Percentiles rank a stretch among this genome's conserved stretches.
Conservation (phyloP, 2,113 vertebrate genomes). For the Oxyura jamaicensis region DNA sequence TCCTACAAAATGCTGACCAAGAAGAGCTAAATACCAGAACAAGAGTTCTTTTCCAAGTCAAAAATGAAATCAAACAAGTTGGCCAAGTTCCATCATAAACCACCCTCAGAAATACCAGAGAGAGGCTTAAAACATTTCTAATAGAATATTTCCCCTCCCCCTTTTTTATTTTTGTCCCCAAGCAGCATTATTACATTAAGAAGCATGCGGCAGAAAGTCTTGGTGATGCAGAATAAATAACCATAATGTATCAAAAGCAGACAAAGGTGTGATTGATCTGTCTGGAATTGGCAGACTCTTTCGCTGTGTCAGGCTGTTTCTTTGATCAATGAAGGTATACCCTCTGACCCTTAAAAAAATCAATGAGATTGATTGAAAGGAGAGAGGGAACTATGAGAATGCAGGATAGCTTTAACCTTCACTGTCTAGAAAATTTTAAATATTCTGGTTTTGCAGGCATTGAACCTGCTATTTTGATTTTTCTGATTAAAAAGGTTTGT, state of each 20-base stretch:
- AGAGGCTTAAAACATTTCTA: slow-evolving; percentile 42
- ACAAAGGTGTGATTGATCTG: slow-evolving; percentile 90
- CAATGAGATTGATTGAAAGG: slow-evolving; percentile 87
- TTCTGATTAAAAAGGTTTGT: slow-evolving; percentile 14
- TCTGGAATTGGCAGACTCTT: slow-evolving; percentile 86
- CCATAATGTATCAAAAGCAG: slow-evolving; percentile 85
- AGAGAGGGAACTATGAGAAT: slow-evolving; percentile 81
- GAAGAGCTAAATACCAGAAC: slow-evolving; percentile 33
- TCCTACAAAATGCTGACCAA: slow-evolving; percentile 19
- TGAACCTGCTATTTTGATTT: slow-evolving; percentile 11
- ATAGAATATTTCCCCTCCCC: slow-evolving; percentile 20
- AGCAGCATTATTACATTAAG: slow-evolving; percentile 65
- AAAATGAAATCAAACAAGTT: slow-evolving; percentile 46
- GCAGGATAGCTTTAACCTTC: slow-evolving; percentile 81
- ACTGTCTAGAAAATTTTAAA: slow-evolving; percentile 74
- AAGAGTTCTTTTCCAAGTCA: slow-evolving; percentile 38
- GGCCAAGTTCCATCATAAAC: slow-evolving; percentile 43
- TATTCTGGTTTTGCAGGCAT: slow-evolving; percentile 24
- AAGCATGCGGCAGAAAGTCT: slow-evolving; percentile 75
- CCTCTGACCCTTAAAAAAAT: slow-evolving; percentile 89
- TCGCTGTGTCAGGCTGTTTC: slow-evolving; percentile 90
- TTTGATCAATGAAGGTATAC: slow-evolving; percentile 86
- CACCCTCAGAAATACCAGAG: slow-evolving; percentile 25
- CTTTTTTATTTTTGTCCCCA: not conserved
- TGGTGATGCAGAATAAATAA: slow-evolving; percentile 86